phyloP scores from a whole-genome alignment of 2,113 vertebrate species.

The Podarcis muralis region DNA sequence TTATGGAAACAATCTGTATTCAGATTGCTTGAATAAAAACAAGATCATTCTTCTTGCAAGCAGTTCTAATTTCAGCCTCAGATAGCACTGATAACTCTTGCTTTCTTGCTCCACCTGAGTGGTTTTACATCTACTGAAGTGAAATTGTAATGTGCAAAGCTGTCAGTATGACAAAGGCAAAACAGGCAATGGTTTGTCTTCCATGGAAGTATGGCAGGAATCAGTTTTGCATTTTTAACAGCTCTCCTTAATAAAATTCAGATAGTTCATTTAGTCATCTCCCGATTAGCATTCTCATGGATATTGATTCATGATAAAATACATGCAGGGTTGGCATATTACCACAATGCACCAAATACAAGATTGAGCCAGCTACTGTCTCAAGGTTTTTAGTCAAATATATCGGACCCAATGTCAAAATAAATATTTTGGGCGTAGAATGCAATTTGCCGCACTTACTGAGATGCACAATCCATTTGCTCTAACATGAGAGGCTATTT shows the following conservation, averaged over 20 bases:
- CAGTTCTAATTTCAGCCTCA: not conserved
- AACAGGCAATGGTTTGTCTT: not conserved
- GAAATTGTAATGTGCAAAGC: not conserved
- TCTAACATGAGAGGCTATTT: not conserved
- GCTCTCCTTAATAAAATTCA: conserved; percentile 16
- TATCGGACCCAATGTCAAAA: not conserved
- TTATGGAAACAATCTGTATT: not conserved
- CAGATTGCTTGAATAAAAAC: not conserved
- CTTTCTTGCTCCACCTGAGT: not conserved
- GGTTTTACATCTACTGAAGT: not conserved
- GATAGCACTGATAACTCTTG: not conserved
- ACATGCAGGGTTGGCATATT: not conserved
- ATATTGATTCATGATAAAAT: fast-evolving
- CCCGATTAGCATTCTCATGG: not conserved
- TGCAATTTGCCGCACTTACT: not conserved
- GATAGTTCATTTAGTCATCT: not conserved
- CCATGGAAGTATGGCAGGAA: not conserved
- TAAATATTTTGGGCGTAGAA: not conserved
- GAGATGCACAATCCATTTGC: not conserved
- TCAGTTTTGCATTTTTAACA: not conserved
- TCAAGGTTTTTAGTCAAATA: not conserved
- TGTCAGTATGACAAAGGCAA: conserved; percentile 13
- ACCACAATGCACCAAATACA: not conserved
- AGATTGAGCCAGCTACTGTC: not conserved
- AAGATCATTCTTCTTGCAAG: not conserved